Evolutionary conservation across 2,797 vertebrate species (phyloP).

Genomic region (Coccyzus lansbergi): DNA sequence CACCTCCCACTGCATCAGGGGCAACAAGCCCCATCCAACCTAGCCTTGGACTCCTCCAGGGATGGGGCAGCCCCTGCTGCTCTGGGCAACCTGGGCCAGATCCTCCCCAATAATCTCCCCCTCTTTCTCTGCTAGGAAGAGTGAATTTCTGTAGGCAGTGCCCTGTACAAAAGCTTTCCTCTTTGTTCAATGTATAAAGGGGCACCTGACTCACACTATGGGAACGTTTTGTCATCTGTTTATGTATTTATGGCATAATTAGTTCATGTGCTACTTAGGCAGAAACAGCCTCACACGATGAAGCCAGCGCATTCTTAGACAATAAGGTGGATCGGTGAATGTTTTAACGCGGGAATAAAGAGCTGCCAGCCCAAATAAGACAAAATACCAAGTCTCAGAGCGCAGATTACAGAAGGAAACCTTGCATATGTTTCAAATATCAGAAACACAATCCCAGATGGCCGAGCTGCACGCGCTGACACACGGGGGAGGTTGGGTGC

Average conservation of each 20-base stretch:
- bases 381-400: not conserved
- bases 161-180: not conserved
- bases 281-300: not conserved
- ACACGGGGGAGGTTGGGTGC: not conserved
- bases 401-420: not conserved
- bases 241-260: not conserved
- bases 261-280: not conserved
- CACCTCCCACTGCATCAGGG: too few relatives aligned
- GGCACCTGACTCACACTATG: not conserved
- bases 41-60: too few relatives aligned
- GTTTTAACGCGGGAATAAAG: not conserved
- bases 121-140: not conserved
- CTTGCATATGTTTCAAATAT: not conserved
- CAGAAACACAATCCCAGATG: not conserved
- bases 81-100: too few relatives aligned
- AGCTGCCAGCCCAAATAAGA: not conserved
- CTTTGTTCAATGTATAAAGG: not conserved
- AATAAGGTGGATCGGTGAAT: not conserved
- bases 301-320: conserved; percentile 7
- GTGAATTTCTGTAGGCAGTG: not conserved
- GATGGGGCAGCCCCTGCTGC: too few relatives aligned
- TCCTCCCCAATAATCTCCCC: not conserved
- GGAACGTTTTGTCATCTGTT: not conserved
- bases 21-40: too few relatives aligned
- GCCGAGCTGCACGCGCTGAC: not conserved